Evolutionary conservation across 2,113 vertebrate species (phyloP), one percentile per base, ranked within the genome.

Genomic region (Nothoprocta pentlandii): DNA sequence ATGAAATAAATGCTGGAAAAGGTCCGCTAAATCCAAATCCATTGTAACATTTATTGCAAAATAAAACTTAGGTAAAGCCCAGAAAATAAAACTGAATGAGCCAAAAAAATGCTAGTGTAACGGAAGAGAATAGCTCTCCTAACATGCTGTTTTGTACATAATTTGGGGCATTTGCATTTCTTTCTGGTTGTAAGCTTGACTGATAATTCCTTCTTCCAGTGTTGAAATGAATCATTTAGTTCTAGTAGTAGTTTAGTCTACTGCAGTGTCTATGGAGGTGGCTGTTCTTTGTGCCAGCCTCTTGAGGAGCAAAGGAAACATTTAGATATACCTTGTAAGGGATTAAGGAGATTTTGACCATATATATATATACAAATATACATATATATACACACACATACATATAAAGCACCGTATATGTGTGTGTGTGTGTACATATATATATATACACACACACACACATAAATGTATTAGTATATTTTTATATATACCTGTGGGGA

Each of bases 401-500:
- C 20, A 49, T 56, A 6, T 59, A 4, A 46, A 7, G 21, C 49
- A 49, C 49, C 21, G 25, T 54, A 12, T 23, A 23, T 51, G 49
- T 15, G 25, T 28, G 25, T 53, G 6, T 54, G 53, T 54, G 12
- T 26, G 12, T 13, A 26, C 12, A 14, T 58, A 1, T 44, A 28
- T 41, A 19, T 21, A 9, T 28, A 4, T 49, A 1, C 23, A 16
- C 8, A 39, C 8, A 39, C 8, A 39, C 36, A 39, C 36, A 39
- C 56, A 5, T 59, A 5, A 41, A 3, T 41, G 15, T 1, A 8
- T 53, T 1, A 19, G 1, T 16, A 0, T 21, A 0, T 25, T 0
- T 73, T 3, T 42, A 2, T 42, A 3, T 66, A 5, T 92, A 93
- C 10, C 59, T 49, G 12, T 0, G 0, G 78, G 30, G 17, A 54